Percentiles rank a stretch among this genome's conserved stretches.
These are phyloP conservation scores for Alectoris magna DNA, from an alignment of 2,797 vertebrate species.

Conservation along the genomic window DNA sequence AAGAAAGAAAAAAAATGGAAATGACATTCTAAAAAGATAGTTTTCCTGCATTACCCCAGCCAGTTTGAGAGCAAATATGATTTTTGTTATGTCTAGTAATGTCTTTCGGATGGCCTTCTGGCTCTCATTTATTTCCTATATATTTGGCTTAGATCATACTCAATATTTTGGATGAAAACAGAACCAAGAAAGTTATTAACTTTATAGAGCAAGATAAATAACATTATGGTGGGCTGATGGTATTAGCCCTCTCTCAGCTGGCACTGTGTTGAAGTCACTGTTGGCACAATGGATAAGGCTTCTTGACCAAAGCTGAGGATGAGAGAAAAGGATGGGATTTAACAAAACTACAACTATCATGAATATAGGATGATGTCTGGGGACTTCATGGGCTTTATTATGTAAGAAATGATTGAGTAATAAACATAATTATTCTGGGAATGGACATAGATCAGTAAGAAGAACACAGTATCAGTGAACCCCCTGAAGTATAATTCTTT, in stretches of 20 bases:
- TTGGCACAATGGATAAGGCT: not conserved
- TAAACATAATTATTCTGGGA: constrained; percentile 7
- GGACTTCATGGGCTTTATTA: not conserved
- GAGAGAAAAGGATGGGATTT: not conserved
- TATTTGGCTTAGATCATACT: constrained; percentile 53
- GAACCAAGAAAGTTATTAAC: constrained; percentile 37
- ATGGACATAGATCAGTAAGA: not conserved
- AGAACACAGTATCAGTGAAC: not conserved
- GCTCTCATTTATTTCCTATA: constrained; percentile 61
- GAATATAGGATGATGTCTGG: not conserved
- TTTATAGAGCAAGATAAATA: constrained; percentile 45
- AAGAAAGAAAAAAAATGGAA: not conserved
- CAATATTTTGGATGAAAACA: constrained; percentile 51
- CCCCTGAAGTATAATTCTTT: not conserved
- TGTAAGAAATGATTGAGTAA: constrained; percentile 1
- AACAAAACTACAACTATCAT: not conserved
- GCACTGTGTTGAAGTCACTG: not conserved
- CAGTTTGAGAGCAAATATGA: constrained; percentile 31
- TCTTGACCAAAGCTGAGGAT: not conserved
- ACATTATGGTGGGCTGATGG: not conserved
- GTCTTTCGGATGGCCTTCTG: constrained; percentile 57
- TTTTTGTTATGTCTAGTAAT: constrained; percentile 62
- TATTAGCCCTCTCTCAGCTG: not conserved
- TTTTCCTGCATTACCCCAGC: not conserved
- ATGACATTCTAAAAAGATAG: not conserved